phyloP scores from a whole-genome alignment of 2,888 invertebrate genomes.

The Watsonalla cultraria region DNA sequence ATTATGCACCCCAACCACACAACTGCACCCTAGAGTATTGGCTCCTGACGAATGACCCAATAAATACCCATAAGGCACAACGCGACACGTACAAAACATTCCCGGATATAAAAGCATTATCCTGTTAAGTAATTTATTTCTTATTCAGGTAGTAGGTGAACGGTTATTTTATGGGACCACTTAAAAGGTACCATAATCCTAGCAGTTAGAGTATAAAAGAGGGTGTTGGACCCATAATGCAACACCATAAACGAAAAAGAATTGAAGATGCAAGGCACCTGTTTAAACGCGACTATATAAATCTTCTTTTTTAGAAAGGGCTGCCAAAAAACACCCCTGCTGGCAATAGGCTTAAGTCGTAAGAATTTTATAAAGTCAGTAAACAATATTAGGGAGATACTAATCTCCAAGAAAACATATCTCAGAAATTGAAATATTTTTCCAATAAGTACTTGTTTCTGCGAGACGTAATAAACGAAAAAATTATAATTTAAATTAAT shows the following conservation, averaged over 20 bases:
- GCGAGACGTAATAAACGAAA: too few relatives aligned
- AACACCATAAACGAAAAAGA: conserved; percentile 60
- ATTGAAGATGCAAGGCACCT: conserved; percentile 53
- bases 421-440: too few relatives aligned
- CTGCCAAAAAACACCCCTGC: conserved; percentile 27
- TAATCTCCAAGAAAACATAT: too few relatives aligned
- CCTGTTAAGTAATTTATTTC: conserved; percentile 77
- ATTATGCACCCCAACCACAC: conserved; percentile 75
- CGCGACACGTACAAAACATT: conserved; percentile 75
- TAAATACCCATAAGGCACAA: conserved; percentile 74
- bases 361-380: conserved; percentile 25
- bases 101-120: conserved; percentile 74
- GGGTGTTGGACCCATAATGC: conserved; percentile 64
- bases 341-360: conserved; percentile 27
- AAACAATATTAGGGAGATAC: neutral
- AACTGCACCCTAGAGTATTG: conserved; percentile 68
- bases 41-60: conserved; percentile 73
- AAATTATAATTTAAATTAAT: too few relatives aligned
- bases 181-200: conserved; percentile 72
- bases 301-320: conserved; percentile 45
- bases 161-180: conserved; percentile 71
- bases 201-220: conserved; percentile 65
- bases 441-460: too few relatives aligned
- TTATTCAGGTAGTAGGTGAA: conserved; percentile 67
- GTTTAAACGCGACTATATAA: conserved; percentile 55